These are phyloP conservation scores for Chaetorhynchus papuensis DNA, from an alignment of 2,113 vertebrate genomes.

Conservation along the genomic window DNA sequence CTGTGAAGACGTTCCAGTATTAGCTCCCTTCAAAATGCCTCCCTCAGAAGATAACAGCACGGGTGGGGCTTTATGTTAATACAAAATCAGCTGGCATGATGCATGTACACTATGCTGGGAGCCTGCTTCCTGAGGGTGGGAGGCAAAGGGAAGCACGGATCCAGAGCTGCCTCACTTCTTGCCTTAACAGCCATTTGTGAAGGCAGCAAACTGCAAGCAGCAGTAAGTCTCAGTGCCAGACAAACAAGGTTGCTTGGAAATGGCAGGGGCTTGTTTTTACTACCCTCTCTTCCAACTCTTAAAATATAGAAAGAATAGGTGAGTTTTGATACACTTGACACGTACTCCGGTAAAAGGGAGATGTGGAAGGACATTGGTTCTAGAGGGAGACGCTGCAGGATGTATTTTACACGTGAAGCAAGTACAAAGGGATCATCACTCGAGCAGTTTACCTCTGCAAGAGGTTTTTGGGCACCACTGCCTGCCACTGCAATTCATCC, in stretches of 20 bases:
- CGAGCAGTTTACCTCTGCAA: neutral
- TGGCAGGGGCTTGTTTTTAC: neutral
- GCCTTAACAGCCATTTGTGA: neutral
- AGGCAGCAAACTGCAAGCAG: neutral
- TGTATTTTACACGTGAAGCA: neutral
- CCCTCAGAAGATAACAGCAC: neutral
- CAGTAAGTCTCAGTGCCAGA: neutral
- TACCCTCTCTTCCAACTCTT: neutral
- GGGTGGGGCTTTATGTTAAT: neutral
- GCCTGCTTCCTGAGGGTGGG: neutral
- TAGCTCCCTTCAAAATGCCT: neutral
- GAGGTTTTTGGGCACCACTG: neutral
- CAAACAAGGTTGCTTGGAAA: neutral
- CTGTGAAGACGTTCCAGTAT: neutral
- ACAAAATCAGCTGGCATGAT: neutral
- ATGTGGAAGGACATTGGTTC: neutral
- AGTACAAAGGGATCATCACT: neutral
- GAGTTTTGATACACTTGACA: neutral
- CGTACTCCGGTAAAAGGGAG: neutral
- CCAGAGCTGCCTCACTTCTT: neutral
- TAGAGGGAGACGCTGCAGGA: neutral
- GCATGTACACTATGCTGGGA: neutral
- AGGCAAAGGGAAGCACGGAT: neutral
- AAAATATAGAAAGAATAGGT: accelerated
- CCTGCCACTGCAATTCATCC: neutral